Evolutionary conservation across 2,113 vertebrate genomes (phyloP).

Genomic region (Gadus chalcogrammus): DNA sequence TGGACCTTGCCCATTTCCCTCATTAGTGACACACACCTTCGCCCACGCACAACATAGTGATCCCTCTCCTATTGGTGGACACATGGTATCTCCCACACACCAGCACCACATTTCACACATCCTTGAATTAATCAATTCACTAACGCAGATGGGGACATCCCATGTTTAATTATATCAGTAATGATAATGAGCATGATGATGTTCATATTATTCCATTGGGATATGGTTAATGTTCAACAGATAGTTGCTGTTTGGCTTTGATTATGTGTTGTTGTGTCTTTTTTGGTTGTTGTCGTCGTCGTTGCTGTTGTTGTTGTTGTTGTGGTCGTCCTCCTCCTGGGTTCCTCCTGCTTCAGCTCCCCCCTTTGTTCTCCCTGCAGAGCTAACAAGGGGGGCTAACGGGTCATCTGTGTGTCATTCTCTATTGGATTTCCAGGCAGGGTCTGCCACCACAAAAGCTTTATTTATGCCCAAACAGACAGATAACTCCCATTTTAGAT

Average conservation of each 20-base stretch:
- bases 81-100: too few species aligned
- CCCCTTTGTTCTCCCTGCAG: slow-evolving; percentile 6
- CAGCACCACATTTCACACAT: too few species aligned
- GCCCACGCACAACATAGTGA: too few species aligned
- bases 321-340: neutral
- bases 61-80: too few species aligned
- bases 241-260: neutral
- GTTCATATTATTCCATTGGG: neutral
- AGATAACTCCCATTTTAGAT: neutral
- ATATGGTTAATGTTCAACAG: too few species aligned
- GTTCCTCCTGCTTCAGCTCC: neutral
- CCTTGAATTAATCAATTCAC: slow-evolving; percentile 48
- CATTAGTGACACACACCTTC: too few species aligned
- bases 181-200: neutral
- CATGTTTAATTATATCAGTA: neutral
- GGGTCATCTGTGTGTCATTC: slow-evolving; percentile 24
- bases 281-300: neutral
- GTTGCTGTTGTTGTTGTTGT: neutral
- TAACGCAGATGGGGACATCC: slow-evolving; percentile 16
- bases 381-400: slow-evolving; percentile 10
- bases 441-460: neutral
- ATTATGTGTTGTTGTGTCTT: neutral
- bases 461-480: slow-evolving; percentile 10
- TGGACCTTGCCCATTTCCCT: too few species aligned
- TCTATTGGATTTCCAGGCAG: slow-evolving; percentile 21